A percentile compares a stretch with the other conserved stretches of the same genome.
Conservation (phyloP, 2,797 vertebrate genomes). For the Bradypodion pumilum region DNA sequence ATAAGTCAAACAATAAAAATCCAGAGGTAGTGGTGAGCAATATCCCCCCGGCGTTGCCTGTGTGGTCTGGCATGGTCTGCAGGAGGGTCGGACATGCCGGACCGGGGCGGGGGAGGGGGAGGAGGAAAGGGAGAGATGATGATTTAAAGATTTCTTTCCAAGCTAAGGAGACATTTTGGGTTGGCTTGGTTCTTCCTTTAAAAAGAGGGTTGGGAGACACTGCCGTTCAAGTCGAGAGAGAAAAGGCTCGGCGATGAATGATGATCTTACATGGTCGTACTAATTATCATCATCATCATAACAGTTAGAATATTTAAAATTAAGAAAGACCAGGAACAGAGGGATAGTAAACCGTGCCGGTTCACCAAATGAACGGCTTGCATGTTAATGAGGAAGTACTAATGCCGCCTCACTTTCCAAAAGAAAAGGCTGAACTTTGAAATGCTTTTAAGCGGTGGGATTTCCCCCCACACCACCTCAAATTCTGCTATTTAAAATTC, state of each 20-base stretch:
- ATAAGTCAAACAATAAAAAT: slow-evolving; percentile 80
- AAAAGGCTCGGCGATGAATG: slow-evolving; percentile 13
- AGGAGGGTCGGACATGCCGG: slow-evolving; percentile 7
- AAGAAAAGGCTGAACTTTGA: too few species aligned
- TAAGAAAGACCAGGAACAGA: slow-evolving; percentile 42
- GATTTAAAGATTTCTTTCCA: slow-evolving; percentile 73
- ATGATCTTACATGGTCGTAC: too few species aligned
- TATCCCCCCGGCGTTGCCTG: slow-evolving; percentile 76
- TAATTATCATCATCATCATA: too few species aligned
- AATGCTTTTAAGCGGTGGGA: too few species aligned
- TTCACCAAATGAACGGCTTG: slow-evolving; percentile 30
- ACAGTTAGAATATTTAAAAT: too few species aligned
- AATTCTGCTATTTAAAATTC: background rate
- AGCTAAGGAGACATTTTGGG: slow-evolving; percentile 27
- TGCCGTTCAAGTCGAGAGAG: background rate
- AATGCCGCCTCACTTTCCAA: background rate
- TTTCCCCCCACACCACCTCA: background rate
- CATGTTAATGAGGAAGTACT: background rate
- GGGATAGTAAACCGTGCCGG: slow-evolving; percentile 42
- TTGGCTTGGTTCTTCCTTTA: background rate
- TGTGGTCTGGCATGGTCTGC: slow-evolving; percentile 48
- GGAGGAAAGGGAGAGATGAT: slow-evolving; percentile 45
- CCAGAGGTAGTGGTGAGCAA: slow-evolving; percentile 72
- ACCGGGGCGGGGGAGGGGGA: slow-evolving; percentile 18
- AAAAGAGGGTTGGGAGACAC: background rate